Base-by-base conservation (phyloP, 92 coral and sea anemone genomes). In the Zoanthus sociatus region DNA sequence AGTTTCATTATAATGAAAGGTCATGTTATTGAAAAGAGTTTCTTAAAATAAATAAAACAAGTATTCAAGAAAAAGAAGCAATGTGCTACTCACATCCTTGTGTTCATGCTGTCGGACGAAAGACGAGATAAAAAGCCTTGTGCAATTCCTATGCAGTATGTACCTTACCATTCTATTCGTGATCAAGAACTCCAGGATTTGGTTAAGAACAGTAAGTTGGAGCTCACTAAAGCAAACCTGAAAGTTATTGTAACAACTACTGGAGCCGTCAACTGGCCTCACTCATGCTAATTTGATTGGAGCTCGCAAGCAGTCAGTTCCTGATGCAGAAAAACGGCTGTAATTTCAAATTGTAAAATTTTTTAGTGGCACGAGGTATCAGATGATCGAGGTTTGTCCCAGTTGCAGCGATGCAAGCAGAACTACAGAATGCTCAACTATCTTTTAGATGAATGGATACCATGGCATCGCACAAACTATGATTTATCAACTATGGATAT, bases 381-480 rank as follows among this genome's bases (percentile, higher is more conserved):
- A 2, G 88, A 82, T 81, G 87, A 90, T 3, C 21, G 90, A 18
- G 90, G 90, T 9, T 15, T 90, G 11, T 55, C 87, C 14, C 89
- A 87, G 72, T 78, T 89, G 4, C 83, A 77, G 37, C 15, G 92
- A 45, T 86, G 87, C 44, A 54, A 73, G 44, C 81, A 90, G 3
- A 92, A 92, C 71, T 86, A 89, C 77, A 63, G 66, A 0, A 92
- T 87, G 95, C 73, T 92, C 0, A 78, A 92, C 54, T 89, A 76
- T 70, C 77, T 92, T 30, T 61, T 90, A 55, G 93, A 92, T 30
- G 89, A 68, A 20, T 89, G 91, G 89, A 87, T 92, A 64, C 92
- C 94, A 6, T 88, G 92, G 92, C 87, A 91, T n/a, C 54, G 42
- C n/a, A 71, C 79, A 15, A 67, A 78, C 14, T 78, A 82, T 21